Base-by-base conservation (phyloP, 2,888 invertebrate genomes). In the Germaria angustata region DNA sequence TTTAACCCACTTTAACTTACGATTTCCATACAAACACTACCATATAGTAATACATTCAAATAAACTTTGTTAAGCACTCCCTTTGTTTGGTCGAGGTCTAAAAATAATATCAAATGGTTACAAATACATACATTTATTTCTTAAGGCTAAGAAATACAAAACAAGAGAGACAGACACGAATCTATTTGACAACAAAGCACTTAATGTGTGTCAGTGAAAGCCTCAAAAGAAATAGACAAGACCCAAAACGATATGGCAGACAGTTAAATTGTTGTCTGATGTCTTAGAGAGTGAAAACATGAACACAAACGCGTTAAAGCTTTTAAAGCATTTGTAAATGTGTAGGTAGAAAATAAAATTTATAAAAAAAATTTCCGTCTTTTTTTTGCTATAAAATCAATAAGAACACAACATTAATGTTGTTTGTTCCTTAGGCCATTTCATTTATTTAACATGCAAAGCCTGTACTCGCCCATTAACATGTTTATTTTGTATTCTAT, bases 401-500 rank as follows among this genome's bases (percentile, higher is more conserved):
- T 55, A 65, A 51, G 28, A 41, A 61, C 17, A n/a, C 49, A 41
- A 41, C n/a, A 32, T 36, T 9, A 11, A 15, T 11, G 22, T 51
- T 66, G 36, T 39, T 51, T n/a, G n/a, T n/a, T n/a, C n/a, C 1
- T 24, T 44, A 57, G 44, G 22, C 1, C 15, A 46, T 46, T 59
- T 7, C 22, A 71, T 36, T 7, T 34, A 71, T 36, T 46, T 36
- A 9, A 22, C 22, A 57, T 46, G 32, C 32, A 63, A 49, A 72
- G 1, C 39, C 11, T 34, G 39, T 76, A 20, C 57, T 59, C 49
- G 49, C 20, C 39, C 13, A 36, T 76, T 66, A 39, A 75, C 55
- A 39, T 39, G 44, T 39, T 39, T 49, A n/a, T 57, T 34, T 66
- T 61, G 46, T 36, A 13, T 36, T 22, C 24, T 17, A 9, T 46